Evolutionary conservation across 2,888 invertebrate genomes (phyloP), one percentile per base, ranked within the genome.

Genomic region (Lycocerus yunnanus): DNA sequence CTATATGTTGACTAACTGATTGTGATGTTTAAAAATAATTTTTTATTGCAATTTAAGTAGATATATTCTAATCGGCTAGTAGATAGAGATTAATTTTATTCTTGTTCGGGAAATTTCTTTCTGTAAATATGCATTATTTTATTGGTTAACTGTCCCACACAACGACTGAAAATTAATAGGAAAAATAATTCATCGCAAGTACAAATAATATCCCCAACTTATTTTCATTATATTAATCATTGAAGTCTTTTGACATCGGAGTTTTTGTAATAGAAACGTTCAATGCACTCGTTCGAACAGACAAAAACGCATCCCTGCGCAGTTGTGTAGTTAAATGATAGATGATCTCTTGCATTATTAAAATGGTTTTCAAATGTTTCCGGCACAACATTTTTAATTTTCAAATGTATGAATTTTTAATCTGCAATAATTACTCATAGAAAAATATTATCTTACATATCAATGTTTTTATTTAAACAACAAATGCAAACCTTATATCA

Each of bases 221-320:
- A 63, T 63, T 63, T 63, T 63, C 61, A 63, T 63, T 63, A 63
- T 63, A 63, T 66, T 67, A 72, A 67, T 72, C 67, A 72, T 72
- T 67, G 67, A 27, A n/a, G 61, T 16, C 66, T 66, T 61, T 72
- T 66, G 65, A 66, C 63, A 70, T 43, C 71, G 66, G 66, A 59
- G 58, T 71, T 72, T 71, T 72, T 72, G 68, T 58, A 43, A 61
- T 15, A 63, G 60, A 16, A 59, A 67, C 66, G 71, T 71, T 72
- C 72, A 68, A 72, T 72, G 67, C 72, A 68, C 60, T 66, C n/a
- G 66, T 27, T 60, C 16, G n/a, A 67, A 20, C 60, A 27, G 21
- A 67, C 61, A 67, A 72, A 72, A 72, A 72, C 66, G 72, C 72
- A 72, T 72, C 67, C 63, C 60, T 15, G 72, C 72, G 72, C 72